These are phyloP conservation scores for Crossocerus cetratus DNA, from an alignment of 2,888 invertebrate genomes.

Conservation along the genomic window DNA sequence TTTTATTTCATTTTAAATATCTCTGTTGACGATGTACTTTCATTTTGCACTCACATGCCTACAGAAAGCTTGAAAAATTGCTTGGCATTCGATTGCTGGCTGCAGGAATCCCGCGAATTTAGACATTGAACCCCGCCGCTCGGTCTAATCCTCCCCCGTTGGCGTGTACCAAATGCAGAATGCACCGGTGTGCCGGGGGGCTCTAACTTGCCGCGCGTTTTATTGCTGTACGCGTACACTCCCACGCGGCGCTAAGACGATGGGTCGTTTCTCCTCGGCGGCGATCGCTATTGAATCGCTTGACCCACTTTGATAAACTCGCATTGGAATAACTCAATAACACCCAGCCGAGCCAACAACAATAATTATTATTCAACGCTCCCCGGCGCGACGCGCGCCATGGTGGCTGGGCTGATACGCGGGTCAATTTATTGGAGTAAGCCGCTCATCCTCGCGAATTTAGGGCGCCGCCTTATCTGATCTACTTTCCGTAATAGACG, in stretches of 20 bases:
- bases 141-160: not conserved
- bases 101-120: conserved; percentile 15
- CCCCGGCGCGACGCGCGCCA: conserved; percentile 23
- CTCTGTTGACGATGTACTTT: too few species aligned
- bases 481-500: too few species aligned
- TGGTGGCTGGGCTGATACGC: conserved; percentile 35
- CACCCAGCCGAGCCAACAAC: conserved; percentile 65
- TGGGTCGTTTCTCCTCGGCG: conserved; percentile 67
- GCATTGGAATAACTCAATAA: conserved; percentile 75
- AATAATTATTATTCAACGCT: conserved; percentile 72
- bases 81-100: too few species aligned
- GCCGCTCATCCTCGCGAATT: conserved; percentile 25
- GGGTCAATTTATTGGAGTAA: conserved; percentile 46
- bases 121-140: not conserved
- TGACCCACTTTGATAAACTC: conserved; percentile 77
- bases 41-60: too few species aligned
- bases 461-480: not conserved
- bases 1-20: too few species aligned
- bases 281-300: conserved; percentile 74
- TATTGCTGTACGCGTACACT: conserved; percentile 48
- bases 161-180: conserved; percentile 25
- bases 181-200: conserved; percentile 15
- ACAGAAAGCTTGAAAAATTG: too few species aligned
- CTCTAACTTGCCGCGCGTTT: conserved; percentile 13
- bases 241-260: conserved; percentile 64